Evolutionary conservation across 2,888 invertebrate species (phyloP).

Genomic region (Callosobruchus maculatus): DNA sequence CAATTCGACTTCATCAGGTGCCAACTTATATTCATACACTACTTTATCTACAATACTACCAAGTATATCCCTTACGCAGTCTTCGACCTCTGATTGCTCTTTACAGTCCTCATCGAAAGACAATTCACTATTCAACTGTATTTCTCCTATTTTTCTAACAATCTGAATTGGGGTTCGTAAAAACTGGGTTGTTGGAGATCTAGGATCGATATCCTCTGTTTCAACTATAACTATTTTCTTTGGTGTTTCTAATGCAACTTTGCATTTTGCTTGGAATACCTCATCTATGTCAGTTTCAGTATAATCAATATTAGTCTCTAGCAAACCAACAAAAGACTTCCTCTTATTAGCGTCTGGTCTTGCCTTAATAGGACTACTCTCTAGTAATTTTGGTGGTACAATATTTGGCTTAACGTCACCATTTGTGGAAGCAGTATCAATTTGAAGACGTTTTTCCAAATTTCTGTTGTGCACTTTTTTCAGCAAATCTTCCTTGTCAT

Average conservation of each 20-base stretch:
- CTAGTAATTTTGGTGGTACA: constrained; percentile 41
- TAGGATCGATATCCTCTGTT: constrained; percentile 41
- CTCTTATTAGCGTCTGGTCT: constrained; percentile 41
- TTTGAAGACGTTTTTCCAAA: constrained; percentile 34
- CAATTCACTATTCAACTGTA: constrained; percentile 9
- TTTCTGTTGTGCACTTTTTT: constrained; percentile 40
- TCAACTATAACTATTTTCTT: constrained; percentile 9
- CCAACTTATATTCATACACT: background rate
- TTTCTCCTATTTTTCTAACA: constrained; percentile 16
- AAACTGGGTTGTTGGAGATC: constrained; percentile 56
- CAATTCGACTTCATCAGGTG: background rate
- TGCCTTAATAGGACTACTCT: constrained; percentile 37
- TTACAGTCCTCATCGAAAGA: too few relatives aligned
- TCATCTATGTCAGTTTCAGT: constrained; percentile 51
- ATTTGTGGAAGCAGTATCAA: constrained; percentile 3
- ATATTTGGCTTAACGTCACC: constrained; percentile 26
- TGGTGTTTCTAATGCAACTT: constrained; percentile 9
- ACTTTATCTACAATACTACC: background rate
- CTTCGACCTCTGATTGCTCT: background rate
- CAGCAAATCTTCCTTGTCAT: constrained; percentile 18
- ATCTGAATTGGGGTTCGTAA: constrained; percentile 52
- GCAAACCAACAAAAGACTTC: constrained; percentile 49
- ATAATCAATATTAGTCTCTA: constrained; percentile 63
- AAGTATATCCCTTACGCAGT: background rate
- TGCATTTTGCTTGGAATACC: constrained; percentile 31